phyloP scores from a whole-genome alignment of 2,888 invertebrate species.

The Lasioglossum figueresi region DNA sequence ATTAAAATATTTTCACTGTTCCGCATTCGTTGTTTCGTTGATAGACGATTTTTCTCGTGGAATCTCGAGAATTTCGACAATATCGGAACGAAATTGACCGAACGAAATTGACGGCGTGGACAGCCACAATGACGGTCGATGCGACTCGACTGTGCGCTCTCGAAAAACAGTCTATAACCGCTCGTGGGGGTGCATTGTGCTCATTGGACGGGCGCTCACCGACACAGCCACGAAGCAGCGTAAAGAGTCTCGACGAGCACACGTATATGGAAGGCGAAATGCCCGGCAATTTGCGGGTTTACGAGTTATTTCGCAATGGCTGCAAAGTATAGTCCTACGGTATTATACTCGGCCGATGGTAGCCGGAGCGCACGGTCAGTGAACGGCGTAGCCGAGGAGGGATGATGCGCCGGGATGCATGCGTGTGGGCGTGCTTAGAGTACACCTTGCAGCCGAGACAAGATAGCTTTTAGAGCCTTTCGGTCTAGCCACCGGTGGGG shows the following conservation, averaged over 20 bases:
- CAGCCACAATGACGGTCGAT: background rate
- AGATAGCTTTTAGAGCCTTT: slow-evolving; percentile 1
- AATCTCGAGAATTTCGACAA: background rate
- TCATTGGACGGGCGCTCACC: slow-evolving; percentile 1
- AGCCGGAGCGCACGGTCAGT: slow-evolving; percentile 68
- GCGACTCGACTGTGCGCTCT: background rate
- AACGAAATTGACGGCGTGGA: background rate
- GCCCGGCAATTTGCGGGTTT: slow-evolving; percentile 84
- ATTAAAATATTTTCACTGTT: background rate
- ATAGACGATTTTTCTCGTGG: background rate
- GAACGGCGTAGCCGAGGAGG: slow-evolving; percentile 55
- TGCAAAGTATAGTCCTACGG: slow-evolving; percentile 83
- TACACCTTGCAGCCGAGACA: background rate
- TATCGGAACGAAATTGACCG: background rate
- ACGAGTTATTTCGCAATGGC: slow-evolving; percentile 84
- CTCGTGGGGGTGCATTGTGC: slow-evolving; percentile 33
- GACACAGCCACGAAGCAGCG: slow-evolving; percentile 13
- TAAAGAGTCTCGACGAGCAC: slow-evolving; percentile 51
- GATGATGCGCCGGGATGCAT: slow-evolving; percentile 30
- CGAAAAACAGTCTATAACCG: background rate
- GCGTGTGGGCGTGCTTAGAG: slow-evolving; percentile 33
- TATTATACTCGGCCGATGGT: slow-evolving; percentile 72
- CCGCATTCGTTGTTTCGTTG: background rate
- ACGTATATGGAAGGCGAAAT: slow-evolving; percentile 77
- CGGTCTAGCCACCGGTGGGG: slow-evolving; percentile 15